phyloP scores from a whole-genome alignment of 2,888 invertebrate genomes.

The Oscheius sp. region DNA sequence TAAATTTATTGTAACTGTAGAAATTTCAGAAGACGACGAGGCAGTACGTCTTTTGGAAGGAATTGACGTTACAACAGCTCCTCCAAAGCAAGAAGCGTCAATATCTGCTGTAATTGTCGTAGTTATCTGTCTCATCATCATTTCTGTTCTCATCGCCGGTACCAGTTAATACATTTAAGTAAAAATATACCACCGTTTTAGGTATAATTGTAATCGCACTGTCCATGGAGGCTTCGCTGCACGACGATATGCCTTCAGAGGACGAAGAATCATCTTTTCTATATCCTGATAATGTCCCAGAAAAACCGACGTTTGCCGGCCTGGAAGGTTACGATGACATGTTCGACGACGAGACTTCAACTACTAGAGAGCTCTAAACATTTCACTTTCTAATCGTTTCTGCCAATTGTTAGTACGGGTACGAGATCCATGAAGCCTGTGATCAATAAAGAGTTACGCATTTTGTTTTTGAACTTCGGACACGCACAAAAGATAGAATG shows the following conservation, averaged over 20 bases:
- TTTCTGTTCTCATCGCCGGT: conserved; percentile 32
- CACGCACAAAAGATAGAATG: too few species aligned
- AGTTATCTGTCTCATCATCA: conserved; percentile 26
- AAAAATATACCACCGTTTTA: neutral
- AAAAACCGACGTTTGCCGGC: conserved; percentile 1
- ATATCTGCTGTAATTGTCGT: conserved; percentile 28
- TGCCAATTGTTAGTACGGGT: neutral
- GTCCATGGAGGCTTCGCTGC: conserved; percentile 20
- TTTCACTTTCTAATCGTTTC: neutral
- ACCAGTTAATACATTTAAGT: neutral
- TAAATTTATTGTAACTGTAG: neutral
- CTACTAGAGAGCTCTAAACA: conserved; percentile 3
- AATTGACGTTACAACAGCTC: neutral
- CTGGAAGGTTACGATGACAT: conserved; percentile 10
- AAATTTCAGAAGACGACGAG: conserved; percentile 16
- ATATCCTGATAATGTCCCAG: neutral
- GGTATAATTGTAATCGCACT: conserved; percentile 28
- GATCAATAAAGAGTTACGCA: too few species aligned
- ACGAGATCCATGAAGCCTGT: too few species aligned
- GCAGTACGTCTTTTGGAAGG: conserved; percentile 22
- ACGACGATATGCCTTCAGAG: conserved; percentile 10
- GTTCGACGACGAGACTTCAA: conserved; percentile 22
- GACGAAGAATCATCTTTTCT: conserved; percentile 18
- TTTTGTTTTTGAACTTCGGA: too few species aligned
- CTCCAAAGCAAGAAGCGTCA: neutral